Evolutionary conservation across 2,888 invertebrate species (phyloP), one percentile per base, ranked within the genome.

Genomic region (Tuberolachnus salignus): DNA sequence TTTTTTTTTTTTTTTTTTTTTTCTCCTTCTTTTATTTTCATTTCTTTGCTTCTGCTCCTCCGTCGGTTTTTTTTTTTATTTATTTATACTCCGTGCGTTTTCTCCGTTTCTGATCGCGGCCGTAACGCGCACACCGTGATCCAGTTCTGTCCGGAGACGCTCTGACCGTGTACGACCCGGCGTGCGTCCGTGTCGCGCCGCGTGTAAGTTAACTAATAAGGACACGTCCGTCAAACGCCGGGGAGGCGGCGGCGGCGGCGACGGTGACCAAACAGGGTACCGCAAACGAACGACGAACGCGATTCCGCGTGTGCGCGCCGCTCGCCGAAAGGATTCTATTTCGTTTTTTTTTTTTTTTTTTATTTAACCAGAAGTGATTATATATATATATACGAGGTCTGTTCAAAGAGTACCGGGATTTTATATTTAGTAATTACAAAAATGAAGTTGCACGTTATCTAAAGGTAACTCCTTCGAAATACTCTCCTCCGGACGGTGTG

Each of bases 101-200:
- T 66, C 66, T 75, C 57, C n/a, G n/a, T 57, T 66, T 75, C 53
- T n/a, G 14, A 67, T 57, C 57, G 19, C 53, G 57, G 19, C n/a
- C 69, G 14, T 44, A 21, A 16, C 44, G 16, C 61, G 21, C 46
- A 26, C 19, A 51, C 26, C 49, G 23, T 34, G 67, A 75, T 75
- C 75, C 57, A 75, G 57, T 75, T 75, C 75, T 75, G 75, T 75
- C 75, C 57, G 66, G 44, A 46, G 75, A 75, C 66, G 66, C 55
- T 23, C 63, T 55, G n/a, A 74, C 74, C 63, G 42, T 26, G 42
- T 21, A 14, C 23, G 46, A n/a, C n/a, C n/a, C 11, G 44, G 16
- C 26, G 23, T 51, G 19, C 9, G 16, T 21, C 13, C 3, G 61
- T 19, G 51, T 34, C 34, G 34, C 34, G 34, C 34, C 61, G 51